Evolutionary conservation across 2,888 invertebrate species (phyloP).

Genomic region (Chrysopilus asiliformis): DNA sequence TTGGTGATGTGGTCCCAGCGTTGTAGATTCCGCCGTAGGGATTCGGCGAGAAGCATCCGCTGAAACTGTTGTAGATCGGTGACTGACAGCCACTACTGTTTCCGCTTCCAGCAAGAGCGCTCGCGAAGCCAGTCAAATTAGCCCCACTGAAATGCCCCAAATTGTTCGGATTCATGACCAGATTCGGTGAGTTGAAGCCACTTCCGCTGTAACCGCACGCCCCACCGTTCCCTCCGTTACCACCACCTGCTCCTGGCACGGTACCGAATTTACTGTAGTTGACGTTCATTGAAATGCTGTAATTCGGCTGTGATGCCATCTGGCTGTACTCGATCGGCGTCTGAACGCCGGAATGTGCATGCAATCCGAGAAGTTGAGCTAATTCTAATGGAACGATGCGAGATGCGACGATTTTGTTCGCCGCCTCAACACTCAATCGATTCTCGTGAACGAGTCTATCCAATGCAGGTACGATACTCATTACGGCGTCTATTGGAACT

Average conservation of each 20-base stretch:
- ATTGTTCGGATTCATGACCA: conserved; percentile 7
- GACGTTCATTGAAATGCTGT: conserved; percentile 21
- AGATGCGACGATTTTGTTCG: conserved; percentile 35
- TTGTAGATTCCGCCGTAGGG: conserved; percentile 22
- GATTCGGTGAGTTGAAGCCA: conserved; percentile 18
- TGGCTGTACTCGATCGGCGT: conserved; percentile 29
- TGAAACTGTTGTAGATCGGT: conserved; percentile 38
- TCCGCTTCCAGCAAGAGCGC: conserved; percentile 14
- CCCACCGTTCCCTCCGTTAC: too few relatives aligned
- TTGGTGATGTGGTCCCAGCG: conserved; percentile 39
- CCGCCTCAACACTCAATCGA: conserved; percentile 32
- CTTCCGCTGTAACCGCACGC: conserved; percentile 14
- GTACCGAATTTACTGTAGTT: conserved; percentile 2
- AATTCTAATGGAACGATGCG: conserved; percentile 39
- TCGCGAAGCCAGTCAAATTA: conserved; percentile 4
- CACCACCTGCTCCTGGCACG: too few relatives aligned
- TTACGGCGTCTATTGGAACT: conserved; percentile 38
- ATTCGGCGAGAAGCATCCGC: conserved; percentile 32
- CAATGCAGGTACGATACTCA: conserved; percentile 36
- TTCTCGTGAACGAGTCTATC: conserved; percentile 37
- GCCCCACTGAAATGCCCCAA: conserved; percentile 13
- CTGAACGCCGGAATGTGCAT: conserved; percentile 37
- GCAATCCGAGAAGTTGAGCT: conserved; percentile 42
- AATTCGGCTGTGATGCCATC: conserved; percentile 32
- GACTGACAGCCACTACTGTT: conserved; percentile 36